A percentile compares a stretch with the other conserved stretches of the same genome.
These are phyloP conservation scores for Yponomeuta cagnagella DNA, from an alignment of 2,888 invertebrate genomes.

Conservation along the genomic window DNA sequence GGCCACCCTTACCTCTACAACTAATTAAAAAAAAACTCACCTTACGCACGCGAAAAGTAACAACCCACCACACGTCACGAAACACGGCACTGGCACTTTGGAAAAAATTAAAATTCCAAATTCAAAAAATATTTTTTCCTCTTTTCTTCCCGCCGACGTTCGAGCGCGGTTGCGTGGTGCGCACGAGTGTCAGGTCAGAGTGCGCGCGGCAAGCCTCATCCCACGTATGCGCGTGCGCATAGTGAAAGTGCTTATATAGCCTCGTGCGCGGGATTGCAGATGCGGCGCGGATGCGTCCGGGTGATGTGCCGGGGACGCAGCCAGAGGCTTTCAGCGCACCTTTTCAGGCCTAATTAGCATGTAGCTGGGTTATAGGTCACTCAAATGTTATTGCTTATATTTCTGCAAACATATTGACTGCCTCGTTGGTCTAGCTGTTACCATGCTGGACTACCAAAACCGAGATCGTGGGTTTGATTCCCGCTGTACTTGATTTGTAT, in stretches of 20 bases:
- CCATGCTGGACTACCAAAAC: too few species aligned
- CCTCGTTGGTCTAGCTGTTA: too few species aligned
- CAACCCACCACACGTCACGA: constrained; percentile 38
- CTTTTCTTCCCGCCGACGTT: background rate
- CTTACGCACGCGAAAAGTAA: constrained; percentile 47
- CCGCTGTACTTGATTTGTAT: too few species aligned
- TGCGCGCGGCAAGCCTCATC: constrained; percentile 49
- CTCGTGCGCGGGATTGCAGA: constrained; percentile 27
- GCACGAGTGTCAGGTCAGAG: constrained; percentile 55
- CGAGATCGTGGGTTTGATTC: too few species aligned
- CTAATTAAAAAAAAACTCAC: constrained; percentile 39
- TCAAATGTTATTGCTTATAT: background rate
- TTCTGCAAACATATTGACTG: too few species aligned
- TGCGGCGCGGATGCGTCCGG: background rate
- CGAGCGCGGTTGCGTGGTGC: constrained; percentile 27
- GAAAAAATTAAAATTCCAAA: constrained; percentile 18
- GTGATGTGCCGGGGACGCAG: constrained; percentile 2
- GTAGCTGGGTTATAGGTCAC: too few species aligned
- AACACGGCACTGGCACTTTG: constrained; percentile 49
- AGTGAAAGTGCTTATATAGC: constrained; percentile 74
- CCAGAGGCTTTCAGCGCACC: background rate
- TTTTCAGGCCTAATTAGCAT: too few species aligned
- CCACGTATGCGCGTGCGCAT: constrained; percentile 55
- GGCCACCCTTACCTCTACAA: constrained; percentile 1
- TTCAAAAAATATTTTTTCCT: constrained; percentile 1